Percentiles rank a stretch among this genome's conserved stretches.
Conservation (phyloP, 2,113 vertebrate species). For the Sardina pilchardus region DNA sequence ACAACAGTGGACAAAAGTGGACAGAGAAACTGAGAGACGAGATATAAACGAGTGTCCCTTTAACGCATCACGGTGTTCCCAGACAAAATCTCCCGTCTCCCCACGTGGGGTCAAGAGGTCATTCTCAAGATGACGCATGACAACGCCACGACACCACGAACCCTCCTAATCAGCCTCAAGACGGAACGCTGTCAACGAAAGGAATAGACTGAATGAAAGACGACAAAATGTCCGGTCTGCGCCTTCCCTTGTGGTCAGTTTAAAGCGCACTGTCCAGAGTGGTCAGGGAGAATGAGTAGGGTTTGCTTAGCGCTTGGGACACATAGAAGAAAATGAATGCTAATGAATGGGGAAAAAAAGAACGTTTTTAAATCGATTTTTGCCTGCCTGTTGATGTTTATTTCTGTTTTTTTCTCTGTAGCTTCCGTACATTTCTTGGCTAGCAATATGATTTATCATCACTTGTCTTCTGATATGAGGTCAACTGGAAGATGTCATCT, state of each 20-base stretch:
- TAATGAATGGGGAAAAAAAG: neutral
- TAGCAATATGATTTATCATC: constrained; percentile 5
- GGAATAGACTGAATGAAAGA: neutral
- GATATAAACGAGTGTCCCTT: neutral
- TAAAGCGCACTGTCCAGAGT: neutral
- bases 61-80: neutral
- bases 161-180: neutral
- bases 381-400: neutral
- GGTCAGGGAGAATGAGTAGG: neutral
- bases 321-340: neutral
- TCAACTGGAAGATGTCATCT: neutral
- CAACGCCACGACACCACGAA: neutral
- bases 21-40: neutral
- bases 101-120: neutral
- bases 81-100: neutral
- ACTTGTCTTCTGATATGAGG: neutral
- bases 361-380: constrained; percentile 6
- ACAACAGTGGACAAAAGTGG: neutral
- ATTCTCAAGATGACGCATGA: neutral
- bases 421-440: neutral
- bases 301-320: neutral
- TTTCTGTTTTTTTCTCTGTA: neutral
- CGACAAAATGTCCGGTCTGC: neutral
- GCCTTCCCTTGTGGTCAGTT: neutral
- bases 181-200: neutral